A percentile compares a stretch with the other conserved stretches of the same genome.
Conservation (phyloP, 2,797 vertebrate genomes). For the Sphenopsis melanotis region DNA sequence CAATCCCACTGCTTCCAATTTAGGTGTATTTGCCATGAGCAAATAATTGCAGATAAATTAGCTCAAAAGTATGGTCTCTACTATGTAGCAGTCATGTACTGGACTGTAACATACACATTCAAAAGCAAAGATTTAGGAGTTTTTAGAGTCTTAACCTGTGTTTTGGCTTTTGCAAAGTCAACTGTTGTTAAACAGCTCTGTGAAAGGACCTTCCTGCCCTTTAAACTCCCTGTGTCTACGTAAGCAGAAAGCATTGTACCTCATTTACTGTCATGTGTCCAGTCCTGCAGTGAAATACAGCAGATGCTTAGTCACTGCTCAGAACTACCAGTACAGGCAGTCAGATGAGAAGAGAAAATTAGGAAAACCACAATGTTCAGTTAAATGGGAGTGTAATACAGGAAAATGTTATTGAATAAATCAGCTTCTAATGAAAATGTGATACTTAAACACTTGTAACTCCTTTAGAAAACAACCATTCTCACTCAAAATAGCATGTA, state of each 20-base stretch:
- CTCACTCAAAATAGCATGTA: neutral
- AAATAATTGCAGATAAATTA: neutral
- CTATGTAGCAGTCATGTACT: accelerated
- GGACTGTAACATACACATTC: neutral
- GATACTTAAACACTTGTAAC: neutral
- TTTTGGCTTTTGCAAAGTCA: neutral
- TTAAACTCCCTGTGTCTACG: neutral
- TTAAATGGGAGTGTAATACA: neutral
- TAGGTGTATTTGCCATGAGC: neutral
- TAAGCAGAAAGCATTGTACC: neutral
- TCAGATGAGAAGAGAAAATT: neutral
- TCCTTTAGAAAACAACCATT: neutral
- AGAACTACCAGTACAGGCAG: neutral
- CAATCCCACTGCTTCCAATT: neutral
- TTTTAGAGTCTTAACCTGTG: neutral
- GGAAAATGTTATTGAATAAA: neutral
- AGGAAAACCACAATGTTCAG: neutral
- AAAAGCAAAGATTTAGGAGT: neutral
- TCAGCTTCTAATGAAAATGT: neutral
- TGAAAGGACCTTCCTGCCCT: neutral
- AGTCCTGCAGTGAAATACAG: neutral
- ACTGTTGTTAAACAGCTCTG: neutral
- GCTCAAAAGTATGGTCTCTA: neutral
- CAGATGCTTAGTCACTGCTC: neutral
- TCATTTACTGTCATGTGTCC: neutral